Conservation (phyloP, 2,888 invertebrate species). For the Acrobasis repandana region DNA sequence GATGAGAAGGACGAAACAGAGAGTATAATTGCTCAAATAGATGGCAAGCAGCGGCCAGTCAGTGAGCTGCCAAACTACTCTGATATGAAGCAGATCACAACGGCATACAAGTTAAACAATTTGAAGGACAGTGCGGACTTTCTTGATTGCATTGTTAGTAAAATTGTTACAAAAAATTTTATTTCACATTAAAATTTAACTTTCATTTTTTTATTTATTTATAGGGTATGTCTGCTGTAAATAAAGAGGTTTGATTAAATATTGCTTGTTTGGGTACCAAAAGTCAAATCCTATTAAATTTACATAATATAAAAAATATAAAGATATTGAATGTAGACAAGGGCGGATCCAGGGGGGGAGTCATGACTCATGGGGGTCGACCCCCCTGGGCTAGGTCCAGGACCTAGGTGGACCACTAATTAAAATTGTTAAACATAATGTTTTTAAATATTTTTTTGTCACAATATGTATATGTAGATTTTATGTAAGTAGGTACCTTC, state of each 20-base stretch:
- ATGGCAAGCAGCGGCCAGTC: conserved; percentile 80
- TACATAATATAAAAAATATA: too few species aligned
- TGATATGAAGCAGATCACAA: conserved; percentile 77
- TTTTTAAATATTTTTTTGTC: too few species aligned
- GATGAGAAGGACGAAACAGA: conserved; percentile 44
- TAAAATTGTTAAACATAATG: too few species aligned
- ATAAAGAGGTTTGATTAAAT: neutral
- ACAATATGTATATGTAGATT: too few species aligned
- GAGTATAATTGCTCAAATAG: conserved; percentile 70
- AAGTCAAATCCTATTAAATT: too few species aligned
- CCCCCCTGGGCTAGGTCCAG: too few species aligned
- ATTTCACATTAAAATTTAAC: conserved; percentile 55
- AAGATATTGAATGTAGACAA: too few species aligned
- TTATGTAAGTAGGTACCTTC: too few species aligned
- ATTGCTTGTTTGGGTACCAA: too few species aligned
- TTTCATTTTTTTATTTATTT: conserved; percentile 21
- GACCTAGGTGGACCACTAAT: too few species aligned
- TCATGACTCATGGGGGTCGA: too few species aligned
- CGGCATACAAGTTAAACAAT: conserved; percentile 83
- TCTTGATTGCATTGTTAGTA: conserved; percentile 84
- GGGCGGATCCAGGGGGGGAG: too few species aligned
- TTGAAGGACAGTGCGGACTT: conserved; percentile 65
- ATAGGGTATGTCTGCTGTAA: neutral
- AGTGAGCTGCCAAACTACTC: conserved; percentile 70
- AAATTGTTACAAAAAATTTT: conserved; percentile 86